Conservation (phyloP, 2,888 invertebrate genomes). For the Acleris cristana region DNA sequence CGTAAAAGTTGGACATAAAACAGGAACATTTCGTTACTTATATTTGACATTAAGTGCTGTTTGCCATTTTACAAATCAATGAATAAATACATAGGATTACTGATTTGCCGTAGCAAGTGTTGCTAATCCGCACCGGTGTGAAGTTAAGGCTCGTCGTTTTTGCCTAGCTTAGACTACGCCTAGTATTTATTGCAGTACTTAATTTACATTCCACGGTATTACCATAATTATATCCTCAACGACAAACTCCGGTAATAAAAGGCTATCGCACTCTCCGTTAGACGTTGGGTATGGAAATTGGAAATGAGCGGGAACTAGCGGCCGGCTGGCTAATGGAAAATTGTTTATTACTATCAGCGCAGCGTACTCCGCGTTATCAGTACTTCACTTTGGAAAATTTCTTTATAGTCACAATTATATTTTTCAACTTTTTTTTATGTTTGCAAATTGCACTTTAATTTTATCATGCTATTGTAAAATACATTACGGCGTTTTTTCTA, state of each 20-base stretch:
- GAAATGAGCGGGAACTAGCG: constrained; percentile 53
- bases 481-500: no score
- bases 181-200: constrained; percentile 69
- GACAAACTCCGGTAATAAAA: constrained; percentile 70
- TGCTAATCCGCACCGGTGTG: constrained; percentile 16
- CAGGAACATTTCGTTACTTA: constrained; percentile 20
- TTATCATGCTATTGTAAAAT: no score
- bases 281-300: constrained; percentile 67
- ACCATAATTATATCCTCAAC: constrained; percentile 73
- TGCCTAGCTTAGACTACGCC: constrained; percentile 58
- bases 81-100: constrained; percentile 32
- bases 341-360: constrained; percentile 71
- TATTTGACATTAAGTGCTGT: constrained; percentile 11
- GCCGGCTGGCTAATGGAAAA: constrained; percentile 69
- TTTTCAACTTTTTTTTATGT: background rate
- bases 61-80: constrained; percentile 23
- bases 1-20: constrained; percentile 27
- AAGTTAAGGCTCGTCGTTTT: constrained; percentile 32
- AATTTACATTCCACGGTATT: constrained; percentile 74
- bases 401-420: background rate
- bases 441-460: background rate
- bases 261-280: constrained; percentile 58
- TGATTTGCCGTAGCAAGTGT: constrained; percentile 12
- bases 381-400: constrained; percentile 15
- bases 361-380: constrained; percentile 26